phyloP scores from a whole-genome alignment of 2,113 vertebrate genomes.

The Stomatorhinus ivindoensis region DNA sequence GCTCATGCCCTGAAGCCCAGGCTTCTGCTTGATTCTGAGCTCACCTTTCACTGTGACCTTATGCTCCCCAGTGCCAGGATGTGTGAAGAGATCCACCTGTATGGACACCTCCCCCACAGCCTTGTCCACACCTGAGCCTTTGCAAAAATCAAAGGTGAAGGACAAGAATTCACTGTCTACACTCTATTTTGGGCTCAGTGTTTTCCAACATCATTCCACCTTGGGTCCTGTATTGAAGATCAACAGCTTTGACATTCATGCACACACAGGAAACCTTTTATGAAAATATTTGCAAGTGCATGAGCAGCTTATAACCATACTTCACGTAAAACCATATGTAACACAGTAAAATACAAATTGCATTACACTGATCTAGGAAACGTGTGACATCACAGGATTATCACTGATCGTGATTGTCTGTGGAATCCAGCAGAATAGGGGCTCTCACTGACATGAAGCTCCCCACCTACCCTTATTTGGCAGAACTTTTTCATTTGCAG shows the following conservation, averaged over 20 bases:
- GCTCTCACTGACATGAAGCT: slow-evolving; percentile 13
- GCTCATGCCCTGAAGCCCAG: background rate
- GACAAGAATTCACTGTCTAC: too few relatives aligned
- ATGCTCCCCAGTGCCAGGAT: slow-evolving; percentile 84
- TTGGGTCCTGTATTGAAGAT: background rate
- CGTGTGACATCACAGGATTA: background rate
- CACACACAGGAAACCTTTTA: background rate
- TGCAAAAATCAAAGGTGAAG: background rate
- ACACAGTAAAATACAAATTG: background rate
- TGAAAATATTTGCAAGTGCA: background rate
- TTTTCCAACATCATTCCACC: background rate
- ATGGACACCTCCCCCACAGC: slow-evolving; percentile 88
- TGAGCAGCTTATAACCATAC: background rate
- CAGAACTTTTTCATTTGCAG: slow-evolving; percentile 81
- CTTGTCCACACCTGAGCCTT: slow-evolving; percentile 83
- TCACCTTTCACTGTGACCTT: slow-evolving; percentile 93
- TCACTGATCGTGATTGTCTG: background rate
- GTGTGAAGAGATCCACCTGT: slow-evolving; percentile 88
- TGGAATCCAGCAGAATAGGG: background rate
- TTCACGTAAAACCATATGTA: background rate
- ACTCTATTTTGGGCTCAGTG: background rate
- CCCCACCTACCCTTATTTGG: slow-evolving; percentile 85
- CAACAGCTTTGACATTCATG: background rate
- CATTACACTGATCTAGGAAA: background rate
- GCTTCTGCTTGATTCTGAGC: background rate